Percentiles rank a stretch among this genome's conserved stretches.
These are phyloP conservation scores for Pseudochirops cupreus DNA, from an alignment of 2,797 vertebrate genomes.

Conservation along the genomic window DNA sequence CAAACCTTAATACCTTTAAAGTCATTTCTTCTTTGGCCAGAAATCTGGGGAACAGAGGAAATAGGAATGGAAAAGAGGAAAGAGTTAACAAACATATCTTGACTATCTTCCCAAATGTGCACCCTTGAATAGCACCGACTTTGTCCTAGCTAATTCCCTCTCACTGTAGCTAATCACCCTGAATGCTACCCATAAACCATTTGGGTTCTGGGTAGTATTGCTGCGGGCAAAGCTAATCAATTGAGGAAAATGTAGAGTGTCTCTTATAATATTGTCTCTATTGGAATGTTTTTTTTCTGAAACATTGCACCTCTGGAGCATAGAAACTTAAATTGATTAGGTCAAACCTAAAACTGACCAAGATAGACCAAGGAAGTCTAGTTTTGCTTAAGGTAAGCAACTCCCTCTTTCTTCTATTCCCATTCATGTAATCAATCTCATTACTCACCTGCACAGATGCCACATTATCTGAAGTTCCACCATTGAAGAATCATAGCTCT, in stretches of 20 bases:
- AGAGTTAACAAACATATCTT: conserved; percentile 77
- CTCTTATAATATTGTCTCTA: not conserved
- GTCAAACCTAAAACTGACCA: not conserved
- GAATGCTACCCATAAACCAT: conserved; percentile 38
- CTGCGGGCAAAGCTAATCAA: not conserved
- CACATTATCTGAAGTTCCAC: not conserved
- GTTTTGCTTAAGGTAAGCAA: not conserved
- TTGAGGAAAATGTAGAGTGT: not conserved
- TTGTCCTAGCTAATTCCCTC: conserved; percentile 62
- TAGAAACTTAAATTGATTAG: not conserved
- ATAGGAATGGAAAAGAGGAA: conserved; percentile 62
- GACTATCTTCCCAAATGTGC: conserved; percentile 74
- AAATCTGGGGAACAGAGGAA: conserved; percentile 55
- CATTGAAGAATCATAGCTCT: not conserved
- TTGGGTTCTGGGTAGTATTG: not conserved
- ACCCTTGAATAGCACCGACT: conserved; percentile 53
- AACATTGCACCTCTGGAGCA: not conserved
- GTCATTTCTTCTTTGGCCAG: not conserved
- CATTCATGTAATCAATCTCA: not conserved
- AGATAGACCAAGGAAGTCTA: not conserved
- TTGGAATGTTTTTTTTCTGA: not conserved
- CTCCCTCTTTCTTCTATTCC: not conserved
- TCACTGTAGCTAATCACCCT: conserved; percentile 43
- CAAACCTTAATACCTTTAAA: not conserved
- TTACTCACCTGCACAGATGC: not conserved